Percentiles rank a stretch among this genome's conserved stretches.
These are phyloP conservation scores for Eutrigla gurnardus DNA, from an alignment of 2,797 vertebrate species.

Conservation along the genomic window DNA sequence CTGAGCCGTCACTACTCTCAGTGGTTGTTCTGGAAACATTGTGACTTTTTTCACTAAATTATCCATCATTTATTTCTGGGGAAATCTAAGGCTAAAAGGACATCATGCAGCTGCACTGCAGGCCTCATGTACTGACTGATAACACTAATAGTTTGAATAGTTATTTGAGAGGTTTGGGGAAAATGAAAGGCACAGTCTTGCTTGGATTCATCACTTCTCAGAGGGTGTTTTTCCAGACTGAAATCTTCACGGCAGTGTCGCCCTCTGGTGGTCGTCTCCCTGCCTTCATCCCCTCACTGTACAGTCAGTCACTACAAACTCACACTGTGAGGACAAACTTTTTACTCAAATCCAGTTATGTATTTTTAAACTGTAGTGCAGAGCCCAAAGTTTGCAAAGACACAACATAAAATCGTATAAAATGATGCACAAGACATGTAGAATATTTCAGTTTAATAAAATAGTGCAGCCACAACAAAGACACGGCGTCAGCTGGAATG, in stretches of 20 bases:
- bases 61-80: background rate
- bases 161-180: slow-evolving; percentile 1
- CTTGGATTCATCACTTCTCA: background rate
- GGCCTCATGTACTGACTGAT: background rate
- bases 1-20: background rate
- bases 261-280: slow-evolving; percentile 28
- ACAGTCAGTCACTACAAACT: background rate
- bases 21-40: background rate
- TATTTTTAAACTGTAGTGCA: background rate
- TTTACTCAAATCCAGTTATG: background rate
- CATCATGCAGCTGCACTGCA: background rate
- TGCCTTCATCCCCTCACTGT: background rate
- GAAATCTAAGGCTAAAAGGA: background rate
- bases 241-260: background rate
- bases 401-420: background rate
- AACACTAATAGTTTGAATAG: background rate
- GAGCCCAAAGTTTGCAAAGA: background rate
- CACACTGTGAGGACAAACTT: background rate
- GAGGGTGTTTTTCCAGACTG: background rate
- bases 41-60: background rate
- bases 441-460: background rate
- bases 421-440: background rate
- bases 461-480: background rate
- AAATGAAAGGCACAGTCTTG: background rate
- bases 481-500: background rate